Evolutionary conservation across 2,888 invertebrate genomes (phyloP).

Genomic region (Laspeyria flexula): DNA sequence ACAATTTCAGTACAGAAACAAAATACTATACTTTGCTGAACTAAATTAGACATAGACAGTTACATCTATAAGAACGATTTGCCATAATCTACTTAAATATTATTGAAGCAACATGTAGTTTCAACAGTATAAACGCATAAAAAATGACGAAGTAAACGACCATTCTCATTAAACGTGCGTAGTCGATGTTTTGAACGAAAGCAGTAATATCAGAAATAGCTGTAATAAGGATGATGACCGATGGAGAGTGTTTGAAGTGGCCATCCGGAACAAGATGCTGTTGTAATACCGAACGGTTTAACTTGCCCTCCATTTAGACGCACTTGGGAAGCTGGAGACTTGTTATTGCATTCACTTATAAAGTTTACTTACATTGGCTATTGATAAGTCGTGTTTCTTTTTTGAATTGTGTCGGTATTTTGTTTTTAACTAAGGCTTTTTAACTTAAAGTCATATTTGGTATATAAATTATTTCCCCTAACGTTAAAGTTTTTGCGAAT

Average conservation of each 20-base stretch:
- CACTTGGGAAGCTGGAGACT: neutral
- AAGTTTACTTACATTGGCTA: neutral
- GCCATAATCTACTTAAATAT: too few relatives aligned
- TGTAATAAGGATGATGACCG: conserved; percentile 47
- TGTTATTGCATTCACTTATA: neutral
- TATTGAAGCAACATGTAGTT: too few relatives aligned
- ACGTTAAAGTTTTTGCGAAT: too few relatives aligned
- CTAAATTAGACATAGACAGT: too few relatives aligned
- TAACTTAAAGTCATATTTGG: too few relatives aligned
- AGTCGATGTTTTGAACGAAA: conserved; percentile 21
- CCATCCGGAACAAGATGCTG: conserved; percentile 10
- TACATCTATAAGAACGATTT: too few relatives aligned
- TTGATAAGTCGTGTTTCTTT: neutral
- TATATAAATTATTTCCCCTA: too few relatives aligned
- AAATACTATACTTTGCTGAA: too few relatives aligned
- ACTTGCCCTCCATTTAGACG: conserved; percentile 22
- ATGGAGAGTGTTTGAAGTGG: conserved; percentile 27
- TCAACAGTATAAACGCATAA: too few relatives aligned
- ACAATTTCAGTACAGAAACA: too few relatives aligned
- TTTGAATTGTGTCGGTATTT: neutral
- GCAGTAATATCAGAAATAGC: conserved; percentile 43
- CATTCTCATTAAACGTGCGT: neutral
- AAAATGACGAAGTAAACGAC: neutral
- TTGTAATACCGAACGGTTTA: conserved; percentile 20
- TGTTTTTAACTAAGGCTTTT: too few relatives aligned